A percentile compares a stretch with the other conserved stretches of the same genome.
phyloP scores from a whole-genome alignment of 2,113 vertebrate genomes.

The Anolis carolinensis region DNA sequence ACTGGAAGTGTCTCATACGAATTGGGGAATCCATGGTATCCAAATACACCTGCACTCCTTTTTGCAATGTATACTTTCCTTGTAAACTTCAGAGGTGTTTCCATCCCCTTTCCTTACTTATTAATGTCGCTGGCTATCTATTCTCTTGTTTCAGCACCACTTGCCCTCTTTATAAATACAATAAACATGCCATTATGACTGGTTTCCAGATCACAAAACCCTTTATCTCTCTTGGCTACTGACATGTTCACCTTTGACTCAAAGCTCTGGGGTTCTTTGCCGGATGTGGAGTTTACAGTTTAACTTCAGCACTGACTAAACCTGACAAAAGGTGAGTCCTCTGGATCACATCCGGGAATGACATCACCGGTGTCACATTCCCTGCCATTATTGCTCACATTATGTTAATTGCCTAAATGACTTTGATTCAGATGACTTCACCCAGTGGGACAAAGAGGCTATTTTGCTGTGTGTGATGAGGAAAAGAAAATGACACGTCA shows the following conservation, averaged over 20 bases:
- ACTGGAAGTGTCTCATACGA: no score
- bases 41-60: no score
- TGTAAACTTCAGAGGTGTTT: conserved; percentile 22
- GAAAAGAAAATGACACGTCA: not conserved
- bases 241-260: conserved; percentile 66
- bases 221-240: conserved; percentile 34
- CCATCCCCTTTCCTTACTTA: conserved; percentile 16
- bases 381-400: conserved; percentile 6
- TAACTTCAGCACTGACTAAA: not conserved
- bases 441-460: conserved; percentile 5
- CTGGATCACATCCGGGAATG: conserved; percentile 10
- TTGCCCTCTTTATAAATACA: conserved; percentile 21
- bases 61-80: not conserved
- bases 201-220: conserved; percentile 33
- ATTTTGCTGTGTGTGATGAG: not conserved
- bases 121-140: conserved; percentile 36
- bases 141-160: conserved; percentile 26
- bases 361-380: conserved; percentile 22
- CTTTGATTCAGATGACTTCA: accelerated
- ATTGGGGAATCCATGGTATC: no score
- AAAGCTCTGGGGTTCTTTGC: conserved; percentile 28
- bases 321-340: conserved; percentile 17
- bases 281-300: not conserved
- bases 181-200: conserved; percentile 39
- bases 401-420: not conserved